These are phyloP conservation scores for Ibidorhyncha struthersii DNA, from an alignment of 2,113 vertebrate genomes.

Conservation along the genomic window DNA sequence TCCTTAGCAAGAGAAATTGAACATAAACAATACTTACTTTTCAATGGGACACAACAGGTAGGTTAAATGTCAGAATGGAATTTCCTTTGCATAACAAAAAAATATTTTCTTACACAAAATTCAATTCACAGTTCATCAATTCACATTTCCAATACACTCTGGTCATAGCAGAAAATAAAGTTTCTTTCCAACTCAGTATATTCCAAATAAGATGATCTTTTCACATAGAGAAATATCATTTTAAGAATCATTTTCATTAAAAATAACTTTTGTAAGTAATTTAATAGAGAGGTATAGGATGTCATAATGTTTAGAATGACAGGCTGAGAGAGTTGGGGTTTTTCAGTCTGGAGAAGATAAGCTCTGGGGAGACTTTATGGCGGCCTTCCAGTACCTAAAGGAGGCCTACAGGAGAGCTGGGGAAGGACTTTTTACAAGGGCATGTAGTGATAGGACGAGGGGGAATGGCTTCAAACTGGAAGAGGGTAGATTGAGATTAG, in stretches of 20 bases:
- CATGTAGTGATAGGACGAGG: no score
- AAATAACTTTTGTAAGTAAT: no score
- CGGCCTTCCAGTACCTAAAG: no score
- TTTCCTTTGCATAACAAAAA: background rate
- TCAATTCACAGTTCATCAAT: background rate
- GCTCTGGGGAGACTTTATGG: no score
- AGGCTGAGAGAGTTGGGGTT: no score
- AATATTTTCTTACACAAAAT: background rate
- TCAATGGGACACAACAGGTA: background rate
- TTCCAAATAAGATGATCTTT: background rate
- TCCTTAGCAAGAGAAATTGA: background rate
- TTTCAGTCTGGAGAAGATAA: no score
- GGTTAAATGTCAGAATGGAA: background rate
- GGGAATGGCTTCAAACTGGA: no score
- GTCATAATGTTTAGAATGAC: no score
- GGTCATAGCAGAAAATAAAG: background rate
- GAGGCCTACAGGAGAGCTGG: no score
- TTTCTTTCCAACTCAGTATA: background rate
- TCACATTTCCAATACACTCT: background rate
- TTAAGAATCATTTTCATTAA: background rate
- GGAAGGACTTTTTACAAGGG: no score
- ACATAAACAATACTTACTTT: background rate
- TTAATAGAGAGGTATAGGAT: background rate
- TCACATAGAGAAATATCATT: background rate
- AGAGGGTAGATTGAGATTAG: no score